Base-by-base conservation (phyloP, 2,113 vertebrate species). In the Aix galericulata region DNA sequence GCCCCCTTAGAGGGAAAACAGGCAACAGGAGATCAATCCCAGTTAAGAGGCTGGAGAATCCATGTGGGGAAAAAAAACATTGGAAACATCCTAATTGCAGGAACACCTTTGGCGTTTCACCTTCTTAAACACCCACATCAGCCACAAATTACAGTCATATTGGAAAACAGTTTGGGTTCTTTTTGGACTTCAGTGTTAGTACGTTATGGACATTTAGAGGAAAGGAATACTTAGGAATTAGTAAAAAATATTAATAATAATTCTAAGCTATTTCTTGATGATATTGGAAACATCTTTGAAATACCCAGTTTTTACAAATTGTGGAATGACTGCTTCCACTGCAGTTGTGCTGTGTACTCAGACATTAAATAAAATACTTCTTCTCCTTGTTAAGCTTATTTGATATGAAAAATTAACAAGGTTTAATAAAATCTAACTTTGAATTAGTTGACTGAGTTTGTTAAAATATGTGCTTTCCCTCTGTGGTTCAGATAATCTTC, bases 391-490 rank as follows among this genome's bases (percentile, higher is more conserved):
- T 88, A 78, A 77, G 56, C 27, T 68, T 89, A 86, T 66, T 91
- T 92, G 44, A 93, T 81, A 40, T 91, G 8, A 66, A 85, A 89
- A 94, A 83, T 4, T 58, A 79, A 17, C 58, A 93, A 82, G 21
- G 4, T 86, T 92, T 91, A 91, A 81, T 94, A 72, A 91, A 93
- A 86, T 64, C 40, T 59, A 66, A 73, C 48, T 94, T 89, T 83
- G 62, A 92, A 91, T 95, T 92, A 78, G 31, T 71, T 89, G 40
- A 90, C 93, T 11, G 17, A 80, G 38, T 80, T 38, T 91, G 53
- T 86, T 95, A 92, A 95, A 93, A 94, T 71, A 82, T 9, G 29
- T 92, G 72, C 67, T 88, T 96, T 95, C 48, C 66, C 67, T 93
- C 64, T 86, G 79, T 91, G 64, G 36, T 75, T 91, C 77, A 82